phyloP scores from a whole-genome alignment of 2,797 vertebrate species.

The Xyrichtys novacula region DNA sequence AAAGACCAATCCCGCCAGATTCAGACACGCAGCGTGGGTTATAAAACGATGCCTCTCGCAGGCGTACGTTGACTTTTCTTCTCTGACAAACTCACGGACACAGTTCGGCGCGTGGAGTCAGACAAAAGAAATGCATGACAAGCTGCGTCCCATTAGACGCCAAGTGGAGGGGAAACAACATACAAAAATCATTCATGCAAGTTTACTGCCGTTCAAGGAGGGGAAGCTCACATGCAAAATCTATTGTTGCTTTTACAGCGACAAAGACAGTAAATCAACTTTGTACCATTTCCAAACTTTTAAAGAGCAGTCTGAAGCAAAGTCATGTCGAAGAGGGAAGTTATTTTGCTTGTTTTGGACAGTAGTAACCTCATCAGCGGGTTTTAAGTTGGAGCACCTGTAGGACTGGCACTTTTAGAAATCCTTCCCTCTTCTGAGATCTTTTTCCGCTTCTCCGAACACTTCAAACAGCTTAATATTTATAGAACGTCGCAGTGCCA shows the following conservation, averaged over 20 bases:
- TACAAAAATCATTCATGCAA: constrained; percentile 16
- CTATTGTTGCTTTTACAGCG: constrained; percentile 6
- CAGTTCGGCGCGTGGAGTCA: constrained; percentile 19
- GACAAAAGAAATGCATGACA: constrained; percentile 14
- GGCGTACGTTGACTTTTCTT: constrained; percentile 1
- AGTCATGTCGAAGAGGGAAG: constrained; percentile 14
- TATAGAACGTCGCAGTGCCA: constrained; percentile 69
- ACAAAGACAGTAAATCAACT: constrained; percentile 16
- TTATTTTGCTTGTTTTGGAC: constrained; percentile 9
- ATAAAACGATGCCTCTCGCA: not conserved
- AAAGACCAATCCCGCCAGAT: not conserved
- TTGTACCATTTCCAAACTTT: constrained; percentile 16
- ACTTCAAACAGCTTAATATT: constrained; percentile 76
- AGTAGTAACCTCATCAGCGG: no score
- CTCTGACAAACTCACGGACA: constrained; percentile 19
- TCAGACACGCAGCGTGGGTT: not conserved
- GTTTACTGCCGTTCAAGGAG: constrained; percentile 8
- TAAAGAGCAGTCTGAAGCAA: constrained; percentile 12
- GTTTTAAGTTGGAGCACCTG: constrained; percentile 74
- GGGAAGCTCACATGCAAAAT: constrained; percentile 17
- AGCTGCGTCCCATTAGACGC: constrained; percentile 31
- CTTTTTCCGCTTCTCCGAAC: constrained; percentile 45
- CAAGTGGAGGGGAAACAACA: constrained; percentile 17
- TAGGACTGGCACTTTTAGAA: constrained; percentile 50
- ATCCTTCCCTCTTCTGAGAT: constrained; percentile 54